phyloP scores from a whole-genome alignment of 2,888 invertebrate species.

The Melinaea marsaeus region DNA sequence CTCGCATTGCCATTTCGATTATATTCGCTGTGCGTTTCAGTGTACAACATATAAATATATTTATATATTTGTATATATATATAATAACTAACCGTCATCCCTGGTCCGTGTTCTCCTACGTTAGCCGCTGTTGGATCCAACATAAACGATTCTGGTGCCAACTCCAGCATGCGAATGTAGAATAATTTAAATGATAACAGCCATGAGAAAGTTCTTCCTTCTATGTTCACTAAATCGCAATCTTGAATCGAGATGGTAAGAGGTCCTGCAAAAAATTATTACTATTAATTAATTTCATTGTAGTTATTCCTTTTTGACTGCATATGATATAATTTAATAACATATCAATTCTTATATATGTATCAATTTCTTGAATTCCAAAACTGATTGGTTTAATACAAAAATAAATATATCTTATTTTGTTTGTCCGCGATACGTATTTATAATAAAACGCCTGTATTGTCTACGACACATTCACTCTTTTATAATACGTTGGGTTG shows the following conservation, averaged over 20 bases:
- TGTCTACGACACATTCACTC: constrained; percentile 45
- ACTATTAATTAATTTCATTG: not conserved
- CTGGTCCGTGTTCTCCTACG: constrained; percentile 82
- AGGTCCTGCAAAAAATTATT: constrained; percentile 70
- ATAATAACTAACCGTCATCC: constrained; percentile 64
- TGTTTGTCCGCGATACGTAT: constrained; percentile 21
- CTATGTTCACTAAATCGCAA: constrained; percentile 78
- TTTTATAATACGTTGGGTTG: constrained; percentile 46
- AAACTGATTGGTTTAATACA: not conserved
- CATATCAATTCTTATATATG: not conserved
- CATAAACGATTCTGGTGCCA: constrained; percentile 80
- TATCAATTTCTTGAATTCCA: not conserved
- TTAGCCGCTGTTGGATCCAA: constrained; percentile 78
- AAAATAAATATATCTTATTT: constrained; percentile 3
- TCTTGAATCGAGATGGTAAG: constrained; percentile 79
- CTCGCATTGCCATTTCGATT: constrained; percentile 25
- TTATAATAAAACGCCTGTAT: constrained; percentile 39
- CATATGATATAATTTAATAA: not conserved
- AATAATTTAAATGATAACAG: constrained; percentile 78
- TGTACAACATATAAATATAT: constrained; percentile 1
- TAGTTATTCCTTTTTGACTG: no score
- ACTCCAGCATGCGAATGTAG: constrained; percentile 75
- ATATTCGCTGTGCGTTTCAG: not conserved
- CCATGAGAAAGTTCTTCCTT: constrained; percentile 82
- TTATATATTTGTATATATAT: not conserved